phyloP scores from a whole-genome alignment of 1,140 invertebrate genomes.

The Meloidogyne exigua region DNA sequence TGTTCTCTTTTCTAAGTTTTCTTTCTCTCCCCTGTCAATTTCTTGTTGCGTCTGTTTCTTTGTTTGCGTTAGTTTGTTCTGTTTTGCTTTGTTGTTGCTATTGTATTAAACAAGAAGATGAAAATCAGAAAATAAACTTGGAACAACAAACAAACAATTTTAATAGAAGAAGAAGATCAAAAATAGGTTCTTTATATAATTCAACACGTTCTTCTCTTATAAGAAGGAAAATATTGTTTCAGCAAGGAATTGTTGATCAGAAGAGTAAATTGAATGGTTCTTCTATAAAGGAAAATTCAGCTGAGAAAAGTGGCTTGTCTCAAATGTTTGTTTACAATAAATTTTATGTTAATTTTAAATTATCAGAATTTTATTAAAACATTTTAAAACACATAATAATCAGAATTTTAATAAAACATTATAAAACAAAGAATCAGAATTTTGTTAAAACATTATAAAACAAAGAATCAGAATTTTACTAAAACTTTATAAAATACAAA shows the following conservation, averaged over 20 bases:
- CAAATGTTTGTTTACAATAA: background rate
- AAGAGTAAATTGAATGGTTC: background rate
- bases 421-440: no score
- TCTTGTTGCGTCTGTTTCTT: constrained; percentile 11
- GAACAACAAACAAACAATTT: constrained; percentile 1
- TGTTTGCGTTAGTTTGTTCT: constrained; percentile 11
- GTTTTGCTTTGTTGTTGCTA: constrained; percentile 17
- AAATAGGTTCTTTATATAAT: constrained; percentile 18
- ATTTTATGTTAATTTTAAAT: no score
- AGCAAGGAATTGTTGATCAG: background rate
- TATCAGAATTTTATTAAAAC: background rate
- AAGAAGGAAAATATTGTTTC: constrained; percentile 3
- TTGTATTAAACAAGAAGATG: constrained; percentile 1
- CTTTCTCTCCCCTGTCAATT: constrained; percentile 19
- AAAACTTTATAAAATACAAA: no score
- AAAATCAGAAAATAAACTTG: background rate
- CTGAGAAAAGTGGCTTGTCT: background rate
- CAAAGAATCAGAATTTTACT: no score
- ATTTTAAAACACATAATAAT: no score
- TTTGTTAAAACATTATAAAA: no score
- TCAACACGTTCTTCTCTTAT: background rate
- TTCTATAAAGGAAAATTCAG: background rate
- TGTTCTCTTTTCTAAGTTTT: constrained; percentile 3
- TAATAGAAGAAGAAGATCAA: constrained; percentile 1
- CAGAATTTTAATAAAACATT: no score